Percentiles rank a stretch among this genome's conserved stretches.
Evolutionary conservation across 2,113 vertebrate species (phyloP).

Genomic region (Pelusios castaneus): DNA sequence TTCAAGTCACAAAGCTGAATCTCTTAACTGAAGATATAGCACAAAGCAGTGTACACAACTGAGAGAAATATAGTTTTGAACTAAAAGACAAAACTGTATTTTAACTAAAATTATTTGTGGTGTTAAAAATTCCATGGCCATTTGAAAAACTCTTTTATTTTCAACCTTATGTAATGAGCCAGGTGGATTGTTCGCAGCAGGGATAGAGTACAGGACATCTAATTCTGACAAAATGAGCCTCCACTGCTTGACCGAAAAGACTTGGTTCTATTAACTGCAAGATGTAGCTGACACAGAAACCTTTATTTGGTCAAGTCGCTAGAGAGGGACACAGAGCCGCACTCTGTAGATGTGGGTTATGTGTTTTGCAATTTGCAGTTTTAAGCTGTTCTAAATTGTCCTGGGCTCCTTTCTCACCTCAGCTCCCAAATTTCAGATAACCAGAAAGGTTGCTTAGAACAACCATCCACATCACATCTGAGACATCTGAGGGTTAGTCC

Average conservation of each 20-base stretch:
- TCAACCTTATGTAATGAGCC: background rate
- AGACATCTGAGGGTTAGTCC: background rate
- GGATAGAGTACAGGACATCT: background rate
- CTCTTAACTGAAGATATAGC: background rate
- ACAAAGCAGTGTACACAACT: background rate
- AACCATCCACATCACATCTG: background rate
- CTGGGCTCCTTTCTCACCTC: background rate
- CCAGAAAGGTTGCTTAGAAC: background rate
- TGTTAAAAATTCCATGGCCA: background rate
- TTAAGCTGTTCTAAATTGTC: background rate
- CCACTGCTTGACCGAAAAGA: background rate
- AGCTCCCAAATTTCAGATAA: background rate
- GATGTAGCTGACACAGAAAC: background rate
- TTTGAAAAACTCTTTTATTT: background rate
- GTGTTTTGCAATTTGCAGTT: background rate
- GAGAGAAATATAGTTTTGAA: background rate
- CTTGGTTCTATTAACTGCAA: background rate
- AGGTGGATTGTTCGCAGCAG: background rate
- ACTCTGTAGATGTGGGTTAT: background rate
- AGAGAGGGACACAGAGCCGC: background rate
- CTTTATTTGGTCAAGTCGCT: background rate
- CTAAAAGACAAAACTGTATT: background rate
- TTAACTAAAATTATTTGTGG: background rate
- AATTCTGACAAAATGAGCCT: background rate
- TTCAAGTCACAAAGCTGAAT: background rate